Conservation (phyloP, 2,888 invertebrate species). For the Blastobasis lacticolella region DNA sequence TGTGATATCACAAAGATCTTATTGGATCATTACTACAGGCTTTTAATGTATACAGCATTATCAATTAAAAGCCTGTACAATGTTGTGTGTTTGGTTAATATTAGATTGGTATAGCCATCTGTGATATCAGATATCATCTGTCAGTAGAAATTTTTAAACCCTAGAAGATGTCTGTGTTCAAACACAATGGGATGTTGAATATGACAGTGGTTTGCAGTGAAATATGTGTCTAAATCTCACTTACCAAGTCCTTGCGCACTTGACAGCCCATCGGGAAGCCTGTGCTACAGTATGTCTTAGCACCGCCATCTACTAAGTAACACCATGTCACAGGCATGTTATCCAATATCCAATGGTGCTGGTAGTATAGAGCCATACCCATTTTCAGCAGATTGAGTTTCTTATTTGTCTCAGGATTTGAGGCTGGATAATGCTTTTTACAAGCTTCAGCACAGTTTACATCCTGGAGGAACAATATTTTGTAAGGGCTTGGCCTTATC, state of each 20-base stretch:
- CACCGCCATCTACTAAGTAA: conserved; percentile 81
- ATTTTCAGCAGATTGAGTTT: conserved; percentile 88
- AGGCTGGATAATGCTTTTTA: conserved; percentile 80
- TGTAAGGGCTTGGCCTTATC: conserved; percentile 94
- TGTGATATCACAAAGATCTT: no score
- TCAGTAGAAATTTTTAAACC: no score
- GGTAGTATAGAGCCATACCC: conserved; percentile 96
- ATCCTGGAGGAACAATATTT: conserved; percentile 87
- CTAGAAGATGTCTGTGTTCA: no score
- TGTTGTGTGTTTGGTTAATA: no score
- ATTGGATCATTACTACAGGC: no score
- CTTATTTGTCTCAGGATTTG: conserved; percentile 76
- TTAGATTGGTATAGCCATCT: no score
- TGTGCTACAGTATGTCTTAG: conserved; percentile 89
- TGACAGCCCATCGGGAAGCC: conserved; percentile 99
- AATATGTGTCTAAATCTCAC: conserved; percentile 9
- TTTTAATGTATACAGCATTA: no score
- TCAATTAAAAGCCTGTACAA: no score
- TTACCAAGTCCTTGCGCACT: conserved; percentile 75
- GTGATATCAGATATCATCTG: no score
- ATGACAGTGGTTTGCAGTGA: no score
- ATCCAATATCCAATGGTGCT: conserved; percentile 99
- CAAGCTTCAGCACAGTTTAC: conserved; percentile 76
- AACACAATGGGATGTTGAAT: no score
- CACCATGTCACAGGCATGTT: conserved; percentile 99